A percentile compares a stretch with the other conserved stretches of the same genome.
These are phyloP conservation scores for Oscheius sp. DNA, from an alignment of 2,888 invertebrate species.

Conservation along the genomic window DNA sequence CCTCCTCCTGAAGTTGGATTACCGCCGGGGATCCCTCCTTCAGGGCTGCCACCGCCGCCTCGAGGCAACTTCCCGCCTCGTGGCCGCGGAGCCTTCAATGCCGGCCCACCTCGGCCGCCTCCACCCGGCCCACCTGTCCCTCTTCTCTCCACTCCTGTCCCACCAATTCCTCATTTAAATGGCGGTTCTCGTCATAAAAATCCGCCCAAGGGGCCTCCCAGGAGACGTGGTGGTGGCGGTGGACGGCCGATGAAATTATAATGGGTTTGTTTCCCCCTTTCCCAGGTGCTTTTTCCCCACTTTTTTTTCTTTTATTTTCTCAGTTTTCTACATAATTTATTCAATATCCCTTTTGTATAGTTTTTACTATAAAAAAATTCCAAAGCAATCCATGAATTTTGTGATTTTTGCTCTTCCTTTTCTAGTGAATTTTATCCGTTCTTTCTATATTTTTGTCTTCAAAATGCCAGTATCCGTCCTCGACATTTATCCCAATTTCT, in stretches of 20 bases:
- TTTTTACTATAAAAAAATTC: too few relatives aligned
- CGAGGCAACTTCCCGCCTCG: background rate
- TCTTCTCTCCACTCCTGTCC: background rate
- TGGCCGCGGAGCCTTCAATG: background rate
- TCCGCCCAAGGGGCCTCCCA: background rate
- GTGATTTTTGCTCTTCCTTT: background rate
- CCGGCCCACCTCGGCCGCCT: background rate
- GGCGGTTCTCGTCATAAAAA: background rate
- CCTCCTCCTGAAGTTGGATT: slow-evolving; percentile 5
- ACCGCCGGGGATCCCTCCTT: too few relatives aligned
- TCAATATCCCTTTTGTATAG: too few relatives aligned
- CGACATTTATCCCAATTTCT: too few relatives aligned
- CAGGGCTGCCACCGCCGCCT: background rate
- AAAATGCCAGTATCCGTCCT: background rate
- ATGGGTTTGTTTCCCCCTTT: background rate
- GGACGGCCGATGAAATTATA: background rate
- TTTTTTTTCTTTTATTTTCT: background rate
- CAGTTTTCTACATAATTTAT: too few relatives aligned
- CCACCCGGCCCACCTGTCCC: background rate
- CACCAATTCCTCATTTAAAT: background rate
- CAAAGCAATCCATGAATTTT: background rate
- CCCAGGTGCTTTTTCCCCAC: background rate
- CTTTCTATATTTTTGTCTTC: slow-evolving; percentile 4
- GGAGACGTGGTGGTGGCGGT: slow-evolving; percentile 2
- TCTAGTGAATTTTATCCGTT: background rate